These are phyloP conservation scores for Murina feae DNA, from an alignment of 2,113 vertebrate species.

Conservation along the genomic window DNA sequence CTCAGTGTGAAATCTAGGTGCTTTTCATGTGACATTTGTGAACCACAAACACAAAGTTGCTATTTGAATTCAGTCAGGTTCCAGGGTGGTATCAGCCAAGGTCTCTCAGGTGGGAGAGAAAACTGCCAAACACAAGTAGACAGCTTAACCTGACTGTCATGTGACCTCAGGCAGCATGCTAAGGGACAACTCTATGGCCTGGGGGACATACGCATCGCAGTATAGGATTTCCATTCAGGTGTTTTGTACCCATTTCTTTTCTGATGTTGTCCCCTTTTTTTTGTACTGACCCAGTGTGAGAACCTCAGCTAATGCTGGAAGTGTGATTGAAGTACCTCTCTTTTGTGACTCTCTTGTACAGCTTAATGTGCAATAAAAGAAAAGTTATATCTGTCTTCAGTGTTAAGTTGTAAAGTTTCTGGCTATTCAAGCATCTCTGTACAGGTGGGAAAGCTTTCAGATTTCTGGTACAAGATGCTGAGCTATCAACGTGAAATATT, in stretches of 20 bases:
- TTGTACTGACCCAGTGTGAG: slow-evolving; percentile 85
- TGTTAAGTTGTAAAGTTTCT: slow-evolving; percentile 85
- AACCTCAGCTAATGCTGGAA: slow-evolving; percentile 83
- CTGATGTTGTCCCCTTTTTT: slow-evolving; percentile 79
- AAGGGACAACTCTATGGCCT: slow-evolving; percentile 82
- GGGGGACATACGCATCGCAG: slow-evolving; percentile 79
- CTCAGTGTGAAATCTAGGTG: slow-evolving; percentile 76
- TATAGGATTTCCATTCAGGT: slow-evolving; percentile 80
- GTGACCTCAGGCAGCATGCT: slow-evolving; percentile 80
- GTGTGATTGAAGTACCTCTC: slow-evolving; percentile 86
- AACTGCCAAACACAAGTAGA: neutral
- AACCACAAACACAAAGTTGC: slow-evolving; percentile 70
- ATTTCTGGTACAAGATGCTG: slow-evolving; percentile 72
- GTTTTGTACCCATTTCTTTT: slow-evolving; percentile 81
- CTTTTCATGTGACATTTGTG: slow-evolving; percentile 79
- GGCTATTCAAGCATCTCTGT: slow-evolving; percentile 78
- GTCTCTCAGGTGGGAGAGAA: slow-evolving; percentile 65
- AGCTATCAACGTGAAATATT: slow-evolving; percentile 61
- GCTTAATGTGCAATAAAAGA: slow-evolving; percentile 90
- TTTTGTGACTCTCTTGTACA: slow-evolving; percentile 89
- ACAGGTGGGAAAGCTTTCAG: slow-evolving; percentile 75
- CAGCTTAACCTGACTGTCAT: slow-evolving; percentile 23
- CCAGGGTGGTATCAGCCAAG: slow-evolving; percentile 55
- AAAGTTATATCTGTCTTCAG: slow-evolving; percentile 88
- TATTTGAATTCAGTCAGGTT: slow-evolving; percentile 69